phyloP scores from a whole-genome alignment of 64 coral and sea anemone genomes.

The Montipora capricornis region DNA sequence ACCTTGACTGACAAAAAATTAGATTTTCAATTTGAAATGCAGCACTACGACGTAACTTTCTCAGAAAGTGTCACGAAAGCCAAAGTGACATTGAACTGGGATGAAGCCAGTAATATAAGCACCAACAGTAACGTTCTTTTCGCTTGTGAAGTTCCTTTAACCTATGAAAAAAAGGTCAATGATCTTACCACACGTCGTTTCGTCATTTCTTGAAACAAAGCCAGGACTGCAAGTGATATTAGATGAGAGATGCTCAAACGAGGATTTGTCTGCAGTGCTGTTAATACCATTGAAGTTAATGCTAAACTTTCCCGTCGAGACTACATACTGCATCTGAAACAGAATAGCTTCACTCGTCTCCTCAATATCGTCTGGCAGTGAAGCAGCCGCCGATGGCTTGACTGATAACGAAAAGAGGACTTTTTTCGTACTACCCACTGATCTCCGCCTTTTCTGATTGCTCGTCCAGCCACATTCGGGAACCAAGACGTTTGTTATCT shows the following conservation, averaged over 20 bases:
- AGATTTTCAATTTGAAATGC: too few relatives aligned
- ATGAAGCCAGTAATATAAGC: neutral
- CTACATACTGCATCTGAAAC: conserved; percentile 52
- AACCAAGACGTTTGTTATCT: neutral
- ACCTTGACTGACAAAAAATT: too few relatives aligned
- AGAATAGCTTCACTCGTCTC: conserved; percentile 45
- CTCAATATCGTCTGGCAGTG: neutral
- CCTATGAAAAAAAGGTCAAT: neutral
- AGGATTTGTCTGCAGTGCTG: conserved; percentile 24
- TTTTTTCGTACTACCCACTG: neutral
- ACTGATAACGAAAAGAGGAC: neutral
- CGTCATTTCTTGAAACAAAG: conserved; percentile 6
- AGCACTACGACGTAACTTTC: too few relatives aligned
- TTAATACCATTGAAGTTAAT: neutral
- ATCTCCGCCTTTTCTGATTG: neutral
- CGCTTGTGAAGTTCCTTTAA: neutral
- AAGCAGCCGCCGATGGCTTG: neutral
- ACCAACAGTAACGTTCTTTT: neutral
- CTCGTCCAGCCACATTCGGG: neutral
- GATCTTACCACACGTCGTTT: conserved; percentile 20
- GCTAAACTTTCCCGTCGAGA: conserved; percentile 18
- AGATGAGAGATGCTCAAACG: neutral
- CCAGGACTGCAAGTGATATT: conserved; percentile 7
- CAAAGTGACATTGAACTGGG: too few relatives aligned
- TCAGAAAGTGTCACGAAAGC: too few relatives aligned